Evolutionary conservation across 2,113 vertebrate species (phyloP).

Genomic region (Willisornis vidua): DNA sequence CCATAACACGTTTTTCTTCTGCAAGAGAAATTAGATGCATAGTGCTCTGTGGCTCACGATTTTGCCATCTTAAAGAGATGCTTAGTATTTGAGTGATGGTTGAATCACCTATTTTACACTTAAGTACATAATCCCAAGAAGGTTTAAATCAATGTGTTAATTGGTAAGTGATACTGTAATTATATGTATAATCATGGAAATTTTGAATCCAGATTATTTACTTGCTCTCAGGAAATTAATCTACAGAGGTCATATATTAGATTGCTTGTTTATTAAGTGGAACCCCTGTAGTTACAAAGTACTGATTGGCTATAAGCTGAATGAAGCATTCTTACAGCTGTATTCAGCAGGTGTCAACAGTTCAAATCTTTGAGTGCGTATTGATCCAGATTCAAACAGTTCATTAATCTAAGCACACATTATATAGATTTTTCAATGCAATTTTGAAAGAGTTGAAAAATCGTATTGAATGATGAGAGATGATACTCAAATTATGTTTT

Average conservation of each 20-base stretch:
- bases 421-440: slow-evolving; percentile 84
- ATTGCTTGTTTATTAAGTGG: slow-evolving; percentile 81
- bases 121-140: slow-evolving; percentile 76
- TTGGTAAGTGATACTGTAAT: slow-evolving; percentile 81
- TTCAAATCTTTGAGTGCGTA: slow-evolving; percentile 76
- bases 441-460: slow-evolving; percentile 82
- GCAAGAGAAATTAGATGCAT: slow-evolving; percentile 40
- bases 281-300: slow-evolving; percentile 75
- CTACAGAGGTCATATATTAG: slow-evolving; percentile 77
- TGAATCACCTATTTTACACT: slow-evolving; percentile 69
- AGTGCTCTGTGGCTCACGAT: not conserved
- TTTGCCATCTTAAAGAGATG: slow-evolving; percentile 35
- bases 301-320: slow-evolving; percentile 72
- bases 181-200: slow-evolving; percentile 80
- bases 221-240: slow-evolving; percentile 80
- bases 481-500: slow-evolving; percentile 81
- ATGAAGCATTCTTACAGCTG: slow-evolving; percentile 69
- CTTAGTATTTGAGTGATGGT: slow-evolving; percentile 60
- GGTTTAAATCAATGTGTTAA: slow-evolving; percentile 79
- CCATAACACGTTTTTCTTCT: slow-evolving; percentile 13
- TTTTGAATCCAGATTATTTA: slow-evolving; percentile 80
- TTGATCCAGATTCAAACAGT: slow-evolving; percentile 83
- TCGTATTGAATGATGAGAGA: slow-evolving; percentile 80
- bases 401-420: slow-evolving; percentile 85
- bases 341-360: slow-evolving; percentile 79